Conservation (phyloP, 2,797 vertebrate species). For the Enteromius fasciolatus region DNA sequence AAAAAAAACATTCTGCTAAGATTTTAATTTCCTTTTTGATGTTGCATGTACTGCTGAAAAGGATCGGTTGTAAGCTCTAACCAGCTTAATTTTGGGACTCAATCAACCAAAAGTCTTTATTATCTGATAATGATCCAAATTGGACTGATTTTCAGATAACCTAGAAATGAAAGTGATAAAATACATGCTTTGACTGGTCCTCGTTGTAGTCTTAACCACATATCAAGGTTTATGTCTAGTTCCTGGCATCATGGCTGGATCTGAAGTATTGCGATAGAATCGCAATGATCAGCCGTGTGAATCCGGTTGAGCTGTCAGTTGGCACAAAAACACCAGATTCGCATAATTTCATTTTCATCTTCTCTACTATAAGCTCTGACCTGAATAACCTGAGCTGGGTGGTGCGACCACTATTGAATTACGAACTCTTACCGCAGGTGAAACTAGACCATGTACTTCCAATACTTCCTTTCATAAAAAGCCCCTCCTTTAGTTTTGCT, state of each 20-base stretch:
- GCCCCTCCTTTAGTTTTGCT: background rate
- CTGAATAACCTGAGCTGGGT: slow-evolving; percentile 60
- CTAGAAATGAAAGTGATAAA: slow-evolving; percentile 12
- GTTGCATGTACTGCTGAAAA: slow-evolving; percentile 14
- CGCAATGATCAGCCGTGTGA: slow-evolving; percentile 12
- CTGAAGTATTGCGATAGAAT: background rate
- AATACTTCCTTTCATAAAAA: slow-evolving; percentile 45
- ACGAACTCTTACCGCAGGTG: slow-evolving; percentile 48
- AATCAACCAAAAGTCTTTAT: slow-evolving; percentile 5
- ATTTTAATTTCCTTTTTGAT: slow-evolving; percentile 32
- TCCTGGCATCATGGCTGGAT: background rate
- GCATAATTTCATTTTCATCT: slow-evolving; percentile 71
- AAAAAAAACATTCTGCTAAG: slow-evolving; percentile 13
- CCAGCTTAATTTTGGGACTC: background rate
- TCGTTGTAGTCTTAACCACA: background rate
- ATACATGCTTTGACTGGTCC: slow-evolving; percentile 11
- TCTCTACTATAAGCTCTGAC: slow-evolving; percentile 70
- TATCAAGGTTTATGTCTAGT: slow-evolving; percentile 15
- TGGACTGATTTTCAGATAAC: slow-evolving; percentile 20
- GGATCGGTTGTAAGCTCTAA: background rate
- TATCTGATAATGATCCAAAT: slow-evolving; percentile 3
- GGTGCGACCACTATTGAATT: slow-evolving; percentile 65
- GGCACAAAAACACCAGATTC: slow-evolving; percentile 9
- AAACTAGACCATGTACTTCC: slow-evolving; percentile 50
- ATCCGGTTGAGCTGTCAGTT: slow-evolving; percentile 1